These are phyloP conservation scores for Brachionus angularis DNA, from an alignment of 1,140 invertebrate genomes.

Conservation along the genomic window DNA sequence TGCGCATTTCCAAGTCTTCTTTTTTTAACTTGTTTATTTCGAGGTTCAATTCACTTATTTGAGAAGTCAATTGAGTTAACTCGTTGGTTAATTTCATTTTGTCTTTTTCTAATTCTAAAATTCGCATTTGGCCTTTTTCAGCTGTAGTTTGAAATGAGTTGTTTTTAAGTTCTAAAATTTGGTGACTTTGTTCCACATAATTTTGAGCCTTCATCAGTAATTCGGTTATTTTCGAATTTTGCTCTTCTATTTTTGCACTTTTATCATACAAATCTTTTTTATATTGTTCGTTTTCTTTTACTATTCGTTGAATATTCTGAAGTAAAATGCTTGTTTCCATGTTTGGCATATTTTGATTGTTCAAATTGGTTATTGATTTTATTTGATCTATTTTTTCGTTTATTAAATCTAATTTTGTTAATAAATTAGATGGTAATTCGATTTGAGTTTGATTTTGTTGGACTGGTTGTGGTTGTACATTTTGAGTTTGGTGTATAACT, in stretches of 20 bases:
- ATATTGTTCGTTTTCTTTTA: slow-evolving; percentile 57
- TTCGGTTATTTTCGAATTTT: slow-evolving; percentile 59
- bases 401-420: slow-evolving; percentile 12
- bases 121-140: slow-evolving; percentile 51
- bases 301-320: slow-evolving; percentile 55
- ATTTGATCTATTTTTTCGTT: slow-evolving; percentile 40
- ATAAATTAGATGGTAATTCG: not conserved
- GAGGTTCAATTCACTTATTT: slow-evolving; percentile 51
- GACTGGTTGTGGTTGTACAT: not conserved
- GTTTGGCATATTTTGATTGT: slow-evolving; percentile 48
- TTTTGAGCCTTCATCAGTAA: slow-evolving; percentile 58
- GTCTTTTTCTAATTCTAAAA: slow-evolving; percentile 57
- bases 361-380: slow-evolving; percentile 1
- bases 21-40: slow-evolving; percentile 50
- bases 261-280: slow-evolving; percentile 58
- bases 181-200: slow-evolving; percentile 59
- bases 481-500: no score
- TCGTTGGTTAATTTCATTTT: slow-evolving; percentile 55
- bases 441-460: no score
- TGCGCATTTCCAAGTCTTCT: slow-evolving; percentile 50
- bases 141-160: slow-evolving; percentile 53
- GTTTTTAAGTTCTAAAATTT: slow-evolving; percentile 56
- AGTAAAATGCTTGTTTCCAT: slow-evolving; percentile 55
- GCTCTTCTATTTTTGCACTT: slow-evolving; percentile 55
- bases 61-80: slow-evolving; percentile 49